Percentiles rank a stretch among this genome's conserved stretches.
Evolutionary conservation across 2,888 invertebrate genomes (phyloP).

Genomic region (Unio delphinus): DNA sequence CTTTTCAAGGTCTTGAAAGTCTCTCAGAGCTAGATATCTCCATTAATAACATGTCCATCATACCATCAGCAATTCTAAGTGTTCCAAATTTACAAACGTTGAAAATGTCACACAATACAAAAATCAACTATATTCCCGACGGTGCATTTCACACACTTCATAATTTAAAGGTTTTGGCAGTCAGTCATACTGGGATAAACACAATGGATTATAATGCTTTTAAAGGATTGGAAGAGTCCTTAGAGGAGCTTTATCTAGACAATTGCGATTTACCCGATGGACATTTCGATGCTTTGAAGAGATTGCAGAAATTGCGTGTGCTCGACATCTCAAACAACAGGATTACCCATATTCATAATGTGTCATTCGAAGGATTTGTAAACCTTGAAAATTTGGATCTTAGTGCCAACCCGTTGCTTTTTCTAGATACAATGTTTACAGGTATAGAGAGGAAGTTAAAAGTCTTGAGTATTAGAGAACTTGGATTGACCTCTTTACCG

Average conservation of each 20-base stretch:
- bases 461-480: constrained; percentile 18
- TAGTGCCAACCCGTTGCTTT: constrained; percentile 25
- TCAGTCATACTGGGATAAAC: constrained; percentile 23
- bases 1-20: constrained; percentile 17
- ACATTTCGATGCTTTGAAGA: constrained; percentile 25
- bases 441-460: constrained; percentile 27
- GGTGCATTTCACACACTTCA: constrained; percentile 21
- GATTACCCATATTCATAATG: constrained; percentile 36
- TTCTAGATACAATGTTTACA: constrained; percentile 31
- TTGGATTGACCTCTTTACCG: constrained; percentile 24
- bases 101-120: constrained; percentile 20
- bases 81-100: constrained; percentile 20
- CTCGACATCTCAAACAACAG: constrained; percentile 32
- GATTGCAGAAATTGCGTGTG: constrained; percentile 11
- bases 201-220: constrained; percentile 23
- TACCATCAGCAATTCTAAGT: constrained; percentile 20
- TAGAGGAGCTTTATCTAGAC: constrained; percentile 15
- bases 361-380: constrained; percentile 29
- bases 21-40: constrained; percentile 30
- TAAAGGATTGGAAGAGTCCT: constrained; percentile 22
- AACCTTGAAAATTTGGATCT: constrained; percentile 28
- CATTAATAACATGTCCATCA: constrained; percentile 19
- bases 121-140: constrained; percentile 25
- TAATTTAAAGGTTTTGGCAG: constrained; percentile 19
- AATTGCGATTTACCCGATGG: constrained; percentile 24